Evolutionary conservation across 1,140 invertebrate species (phyloP).

Genomic region (Chelonus insularis): DNA sequence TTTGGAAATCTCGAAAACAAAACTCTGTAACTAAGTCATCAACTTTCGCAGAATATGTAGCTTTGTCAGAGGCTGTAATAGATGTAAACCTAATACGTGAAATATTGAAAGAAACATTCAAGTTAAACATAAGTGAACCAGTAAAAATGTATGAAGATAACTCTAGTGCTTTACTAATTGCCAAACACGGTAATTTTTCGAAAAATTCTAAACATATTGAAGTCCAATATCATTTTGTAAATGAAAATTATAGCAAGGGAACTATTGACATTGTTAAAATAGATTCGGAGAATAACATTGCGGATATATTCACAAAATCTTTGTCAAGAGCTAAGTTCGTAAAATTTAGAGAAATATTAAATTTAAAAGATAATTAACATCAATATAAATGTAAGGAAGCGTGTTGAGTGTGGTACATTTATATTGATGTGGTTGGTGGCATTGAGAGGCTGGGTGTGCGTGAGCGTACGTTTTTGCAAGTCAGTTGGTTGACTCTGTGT

Average conservation of each 20-base stretch:
- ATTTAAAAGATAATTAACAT: neutral
- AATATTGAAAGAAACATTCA: conserved; percentile 4
- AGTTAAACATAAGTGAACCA: conserved; percentile 4
- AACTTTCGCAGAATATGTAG: conserved; percentile 29
- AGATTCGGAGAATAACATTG: conserved; percentile 14
- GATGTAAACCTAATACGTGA: conserved; percentile 14
- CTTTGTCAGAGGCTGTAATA: conserved; percentile 24
- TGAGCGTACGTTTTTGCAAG: too few species aligned
- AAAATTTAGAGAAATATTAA: neutral
- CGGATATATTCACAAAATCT: conserved; percentile 22
- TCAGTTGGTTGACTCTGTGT: too few species aligned
- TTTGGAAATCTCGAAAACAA: conserved; percentile 7
- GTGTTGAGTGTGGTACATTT: neutral
- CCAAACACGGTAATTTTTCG: conserved; percentile 35
- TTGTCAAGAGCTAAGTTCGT: neutral
- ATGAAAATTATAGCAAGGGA: conserved; percentile 10
- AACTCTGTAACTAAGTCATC: conserved; percentile 24
- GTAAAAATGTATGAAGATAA: conserved; percentile 27
- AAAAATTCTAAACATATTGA: conserved; percentile 28
- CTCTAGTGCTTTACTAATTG: conserved; percentile 31
- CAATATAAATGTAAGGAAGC: neutral
- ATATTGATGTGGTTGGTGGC: neutral
- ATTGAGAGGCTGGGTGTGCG: too few species aligned
- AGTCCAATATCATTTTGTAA: conserved; percentile 20
- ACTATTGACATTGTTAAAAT: conserved; percentile 16